Base-by-base conservation (phyloP, 1,140 invertebrate species). In the Venustaconcha ellipsiformis region DNA sequence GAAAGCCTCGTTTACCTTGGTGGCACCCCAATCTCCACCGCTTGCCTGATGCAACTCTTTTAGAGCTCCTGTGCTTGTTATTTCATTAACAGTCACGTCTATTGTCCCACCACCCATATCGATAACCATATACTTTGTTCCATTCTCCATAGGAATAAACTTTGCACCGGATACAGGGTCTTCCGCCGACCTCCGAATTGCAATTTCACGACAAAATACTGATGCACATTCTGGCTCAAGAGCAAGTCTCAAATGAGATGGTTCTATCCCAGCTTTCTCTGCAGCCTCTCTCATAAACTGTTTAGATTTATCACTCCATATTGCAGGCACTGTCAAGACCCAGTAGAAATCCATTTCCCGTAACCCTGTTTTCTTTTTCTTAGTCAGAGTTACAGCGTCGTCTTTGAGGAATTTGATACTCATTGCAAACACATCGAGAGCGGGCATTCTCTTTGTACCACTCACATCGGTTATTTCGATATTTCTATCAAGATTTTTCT, bases 171-270 rank as follows among this genome's bases (percentile, higher is more conserved):
- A 14, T 62, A 37, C 67, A 57, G 63, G 58, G 59, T 58, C 57
- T 14, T 30, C 30, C 2, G 37, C 14, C 8, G 58, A 57, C 55
- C 78, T 74, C n/a, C 70, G 20, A 11, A 67, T n/a, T 18, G 67
- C 58, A 20, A 64, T 57, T 58, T 76, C 67, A 55, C 66, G 72
- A n/a, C 72, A 70, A 37, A 69, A 78, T 57, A 78, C 67, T 13
- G 79, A 78, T 23, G 79, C 79, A 55, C 70, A 73, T 64, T 78
- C 79, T 2, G 79, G 79, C 74, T 81, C 79, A 14, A 81, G 59
- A 14, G 76, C 79, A 1, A 81, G 56, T 57, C 65, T 56, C 17
- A 78, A 58, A 11, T 67, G 62, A 15, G 71, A 66, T 13, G 48
- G 60, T 55, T 60, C 65, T n/a, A 81, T 78, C n/a, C 73, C 76